Conservation (phyloP, 1,140 invertebrate genomes). For the Condylostylus longicornis region DNA sequence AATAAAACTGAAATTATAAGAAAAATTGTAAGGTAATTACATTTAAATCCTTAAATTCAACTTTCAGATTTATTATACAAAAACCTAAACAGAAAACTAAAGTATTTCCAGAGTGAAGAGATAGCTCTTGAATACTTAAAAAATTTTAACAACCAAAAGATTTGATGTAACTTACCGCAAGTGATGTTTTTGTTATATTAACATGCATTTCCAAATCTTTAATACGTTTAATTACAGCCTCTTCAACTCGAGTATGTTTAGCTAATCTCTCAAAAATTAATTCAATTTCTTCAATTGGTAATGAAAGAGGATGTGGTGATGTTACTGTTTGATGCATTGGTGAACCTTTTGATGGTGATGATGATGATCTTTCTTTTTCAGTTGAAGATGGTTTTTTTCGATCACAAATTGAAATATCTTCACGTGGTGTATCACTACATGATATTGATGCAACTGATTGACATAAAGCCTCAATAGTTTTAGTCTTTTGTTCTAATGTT, state of each 20-base stretch:
- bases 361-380: neutral
- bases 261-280: conserved; percentile 50
- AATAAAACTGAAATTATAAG: too few relatives aligned
- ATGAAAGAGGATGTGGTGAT: conserved; percentile 15
- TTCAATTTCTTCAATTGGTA: conserved; percentile 40
- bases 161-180: conserved; percentile 41
- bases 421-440: conserved; percentile 52
- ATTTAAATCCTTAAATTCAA: too few relatives aligned
- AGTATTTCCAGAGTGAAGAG: too few relatives aligned
- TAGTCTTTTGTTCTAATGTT: conserved; percentile 47
- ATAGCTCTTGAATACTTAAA: too few relatives aligned
- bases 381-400: conserved; percentile 9
- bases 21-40: too few relatives aligned
- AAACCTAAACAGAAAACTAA: too few relatives aligned
- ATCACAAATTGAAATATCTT: conserved; percentile 52
- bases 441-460: conserved; percentile 38
- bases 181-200: conserved; percentile 31
- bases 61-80: too few relatives aligned
- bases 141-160: neutral
- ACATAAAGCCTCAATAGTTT: conserved; percentile 52
- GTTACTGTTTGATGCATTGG: conserved; percentile 16
- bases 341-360: conserved; percentile 11
- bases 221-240: conserved; percentile 54
- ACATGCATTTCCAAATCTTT: conserved; percentile 61
- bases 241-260: conserved; percentile 51